Base-by-base conservation (phyloP, 2,888 invertebrate species). In the Coelinius sp. region DNA sequence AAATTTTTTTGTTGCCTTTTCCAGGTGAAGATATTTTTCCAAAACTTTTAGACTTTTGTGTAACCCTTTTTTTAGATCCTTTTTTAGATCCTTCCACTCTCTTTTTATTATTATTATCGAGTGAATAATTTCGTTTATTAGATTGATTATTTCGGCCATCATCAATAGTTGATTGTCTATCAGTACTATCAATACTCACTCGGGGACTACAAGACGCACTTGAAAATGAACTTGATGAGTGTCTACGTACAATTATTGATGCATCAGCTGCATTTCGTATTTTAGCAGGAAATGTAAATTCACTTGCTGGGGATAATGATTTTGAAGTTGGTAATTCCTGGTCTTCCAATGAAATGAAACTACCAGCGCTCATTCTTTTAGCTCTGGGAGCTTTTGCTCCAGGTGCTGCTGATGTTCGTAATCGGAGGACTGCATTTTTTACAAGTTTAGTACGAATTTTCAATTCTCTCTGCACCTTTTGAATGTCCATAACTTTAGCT, bases 181-280 rank as follows among this genome's bases (percentile, higher is more conserved):
- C 76, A 0, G 78, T 75, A 17, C 77, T 74, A 17, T 82, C 86
- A 73, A 78, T 88, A 81, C 92, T 92, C 14, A 92, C 87, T 25
- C 91, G 88, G 0, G 92, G 91, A 81, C 93, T 93, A 87, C 91
- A 90, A 12, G 93, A 92, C 1, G 91, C 91, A 82, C 93, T 93
- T 0, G 94, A 94, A 83, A 94, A 94, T 0, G 94, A 94, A 84
- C 94, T 95, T 56, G 95, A 95, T 1, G 95, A 95, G 82, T 95
- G 94, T 17, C 95, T 90, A 44, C 95, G 90, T 80, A 95, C 93
- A 71, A 96, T 95, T 81, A 94, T 91, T 0, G 95, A 94, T 68
- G 93, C 93, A 83, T 95, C 95, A 0, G 93, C 93, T 80, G 91
- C 85, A 44, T 88, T 86, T 14, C 83, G 80, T 31, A 86, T 84